Conservation (phyloP, 1,140 invertebrate genomes). For the Leptopilina boulardi region DNA sequence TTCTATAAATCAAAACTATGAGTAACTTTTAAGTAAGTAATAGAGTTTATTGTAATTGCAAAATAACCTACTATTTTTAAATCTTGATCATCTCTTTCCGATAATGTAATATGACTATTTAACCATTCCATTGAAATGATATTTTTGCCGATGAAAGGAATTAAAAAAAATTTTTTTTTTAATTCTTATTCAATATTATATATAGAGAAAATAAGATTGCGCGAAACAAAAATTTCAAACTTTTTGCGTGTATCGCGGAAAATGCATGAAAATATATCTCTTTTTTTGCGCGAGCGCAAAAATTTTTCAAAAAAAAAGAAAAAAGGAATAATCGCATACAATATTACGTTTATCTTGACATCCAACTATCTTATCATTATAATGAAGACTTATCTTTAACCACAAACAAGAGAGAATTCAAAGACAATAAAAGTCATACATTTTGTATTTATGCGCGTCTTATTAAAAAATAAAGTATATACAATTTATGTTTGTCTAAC, state of each 20-base stretch:
- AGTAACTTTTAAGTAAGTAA: too few relatives aligned
- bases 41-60: too few relatives aligned
- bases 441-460: background rate
- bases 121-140: background rate
- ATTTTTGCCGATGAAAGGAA: background rate
- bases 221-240: too few relatives aligned
- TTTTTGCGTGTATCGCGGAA: too few relatives aligned
- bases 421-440: background rate
- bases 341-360: slow-evolving; percentile 39
- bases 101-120: background rate
- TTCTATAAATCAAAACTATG: too few relatives aligned
- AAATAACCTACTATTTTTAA: background rate
- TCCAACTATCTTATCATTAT: slow-evolving; percentile 41
- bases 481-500: too few relatives aligned
- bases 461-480: background rate
- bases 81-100: background rate
- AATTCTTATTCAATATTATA: too few relatives aligned
- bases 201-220: too few relatives aligned
- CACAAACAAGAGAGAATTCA: slow-evolving; percentile 22
- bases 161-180: background rate
- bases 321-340: background rate
- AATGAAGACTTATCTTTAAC: slow-evolving; percentile 25
- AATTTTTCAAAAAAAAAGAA: slow-evolving; percentile 29
- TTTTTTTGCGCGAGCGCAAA: slow-evolving; percentile 28
- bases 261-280: too few relatives aligned